phyloP scores from a whole-genome alignment of 2,113 vertebrate genomes.

The Columbina picui region DNA sequence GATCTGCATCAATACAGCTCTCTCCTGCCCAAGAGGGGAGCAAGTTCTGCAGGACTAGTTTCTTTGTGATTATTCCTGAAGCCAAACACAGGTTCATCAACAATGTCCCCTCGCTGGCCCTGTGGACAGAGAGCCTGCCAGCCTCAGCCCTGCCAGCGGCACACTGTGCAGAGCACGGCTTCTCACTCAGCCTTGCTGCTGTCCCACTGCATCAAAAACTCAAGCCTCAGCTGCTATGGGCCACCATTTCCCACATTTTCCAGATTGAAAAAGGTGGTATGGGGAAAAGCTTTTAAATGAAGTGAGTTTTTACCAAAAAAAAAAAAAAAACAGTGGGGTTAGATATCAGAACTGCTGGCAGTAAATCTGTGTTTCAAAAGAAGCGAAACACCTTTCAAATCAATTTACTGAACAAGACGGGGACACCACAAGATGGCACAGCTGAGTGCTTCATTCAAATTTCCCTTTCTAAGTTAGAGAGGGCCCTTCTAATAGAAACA shows the following conservation, averaged over 20 bases:
- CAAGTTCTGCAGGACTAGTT: not conserved
- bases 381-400: not conserved
- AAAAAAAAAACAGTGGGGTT: not conserved
- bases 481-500: not conserved
- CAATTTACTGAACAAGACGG: not conserved
- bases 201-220: not conserved
- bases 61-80: not conserved
- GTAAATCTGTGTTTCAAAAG: not conserved
- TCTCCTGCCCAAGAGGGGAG: not conserved
- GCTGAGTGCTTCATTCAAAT: not conserved
- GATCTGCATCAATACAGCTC: not conserved
- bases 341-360: not conserved
- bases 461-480: not conserved
- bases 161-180: rapidly evolving
- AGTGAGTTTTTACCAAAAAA: not conserved
- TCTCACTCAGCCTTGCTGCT: not conserved
- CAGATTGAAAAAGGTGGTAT: not conserved
- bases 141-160: not conserved
- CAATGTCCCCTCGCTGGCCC: not conserved
- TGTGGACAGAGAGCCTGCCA: rapidly evolving
- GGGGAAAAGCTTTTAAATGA: not conserved
- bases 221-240: not conserved
- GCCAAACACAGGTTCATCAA: not conserved
- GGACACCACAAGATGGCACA: conserved; percentile 62
- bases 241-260: not conserved